These are phyloP conservation scores for Chlorops oryzae DNA, from an alignment of 1,140 invertebrate species.

Conservation along the genomic window DNA sequence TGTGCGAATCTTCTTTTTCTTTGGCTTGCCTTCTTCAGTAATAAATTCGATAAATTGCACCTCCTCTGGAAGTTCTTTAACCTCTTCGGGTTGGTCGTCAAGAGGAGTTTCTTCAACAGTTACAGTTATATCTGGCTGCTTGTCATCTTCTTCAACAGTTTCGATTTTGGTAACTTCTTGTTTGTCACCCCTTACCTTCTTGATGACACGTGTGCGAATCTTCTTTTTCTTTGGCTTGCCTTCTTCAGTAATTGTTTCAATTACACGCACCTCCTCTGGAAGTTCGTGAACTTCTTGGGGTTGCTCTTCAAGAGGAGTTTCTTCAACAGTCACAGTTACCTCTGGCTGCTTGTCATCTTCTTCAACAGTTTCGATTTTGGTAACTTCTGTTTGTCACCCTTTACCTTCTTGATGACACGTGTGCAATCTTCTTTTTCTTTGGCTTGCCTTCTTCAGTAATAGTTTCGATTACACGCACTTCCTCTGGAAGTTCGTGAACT, in stretches of 20 bases:
- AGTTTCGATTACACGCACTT: constrained; percentile 16
- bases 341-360: constrained; percentile 27
- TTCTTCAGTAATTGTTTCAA: constrained; percentile 18
- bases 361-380: constrained; percentile 28
- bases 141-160: constrained; percentile 29
- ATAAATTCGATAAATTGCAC: constrained; percentile 12
- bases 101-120: constrained; percentile 17
- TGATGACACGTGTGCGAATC: constrained; percentile 26
- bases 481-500: constrained; percentile 26
- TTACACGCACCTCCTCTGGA: constrained; percentile 9
- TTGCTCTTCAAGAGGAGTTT: constrained; percentile 14
- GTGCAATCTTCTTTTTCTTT: constrained; percentile 22
- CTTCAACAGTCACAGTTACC: constrained; percentile 23
- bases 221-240: constrained; percentile 20
- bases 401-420: constrained; percentile 21
- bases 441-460: constrained; percentile 17
- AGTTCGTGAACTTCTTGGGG: constrained; percentile 14
- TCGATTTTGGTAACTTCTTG: constrained; percentile 24
- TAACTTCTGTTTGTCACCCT: constrained; percentile 18
- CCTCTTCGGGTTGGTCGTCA: constrained; percentile 14
- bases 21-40: constrained; percentile 38
- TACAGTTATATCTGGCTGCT: constrained; percentile 26
- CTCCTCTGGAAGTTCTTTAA: constrained; percentile 7
- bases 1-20: constrained; percentile 45
- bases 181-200: constrained; percentile 15